Conservation (phyloP, 2,113 vertebrate species). For the Natator depressus region DNA sequence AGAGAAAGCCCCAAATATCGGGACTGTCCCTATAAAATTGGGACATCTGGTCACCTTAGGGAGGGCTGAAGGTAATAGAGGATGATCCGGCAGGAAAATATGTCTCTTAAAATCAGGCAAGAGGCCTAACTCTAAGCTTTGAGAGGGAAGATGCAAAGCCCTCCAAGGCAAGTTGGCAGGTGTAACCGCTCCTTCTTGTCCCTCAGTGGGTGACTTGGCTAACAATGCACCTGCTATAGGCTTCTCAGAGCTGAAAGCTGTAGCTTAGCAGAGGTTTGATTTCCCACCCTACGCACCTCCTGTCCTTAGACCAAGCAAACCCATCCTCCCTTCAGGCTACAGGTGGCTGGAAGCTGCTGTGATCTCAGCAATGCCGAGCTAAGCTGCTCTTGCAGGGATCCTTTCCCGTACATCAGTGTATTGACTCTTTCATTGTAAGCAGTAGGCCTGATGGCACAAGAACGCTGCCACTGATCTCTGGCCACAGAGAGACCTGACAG, state of each 20-base stretch:
- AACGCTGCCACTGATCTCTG: background rate
- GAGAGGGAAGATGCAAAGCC: background rate
- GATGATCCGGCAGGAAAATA: background rate
- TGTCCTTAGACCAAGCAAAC: background rate
- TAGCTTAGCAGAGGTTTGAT: fast-evolving
- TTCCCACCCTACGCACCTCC: background rate
- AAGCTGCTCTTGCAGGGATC: background rate
- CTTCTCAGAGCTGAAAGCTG: fast-evolving
- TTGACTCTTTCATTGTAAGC: background rate
- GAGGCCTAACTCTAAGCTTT: background rate
- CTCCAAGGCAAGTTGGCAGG: background rate
- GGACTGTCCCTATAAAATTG: too few relatives aligned
- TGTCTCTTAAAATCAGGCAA: background rate
- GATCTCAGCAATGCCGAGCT: background rate
- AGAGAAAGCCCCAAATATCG: too few relatives aligned
- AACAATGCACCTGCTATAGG: background rate
- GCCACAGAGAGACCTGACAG: background rate
- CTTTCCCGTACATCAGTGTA: background rate
- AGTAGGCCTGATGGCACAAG: background rate
- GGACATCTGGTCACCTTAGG: too few relatives aligned
- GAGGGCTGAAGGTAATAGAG: background rate
- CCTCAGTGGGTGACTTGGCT: background rate
- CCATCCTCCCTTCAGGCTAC: background rate
- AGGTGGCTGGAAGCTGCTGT: background rate
- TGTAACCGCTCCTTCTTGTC: background rate